phyloP scores from a whole-genome alignment of 2,797 vertebrate species.

The Crocidura indochinensis region DNA sequence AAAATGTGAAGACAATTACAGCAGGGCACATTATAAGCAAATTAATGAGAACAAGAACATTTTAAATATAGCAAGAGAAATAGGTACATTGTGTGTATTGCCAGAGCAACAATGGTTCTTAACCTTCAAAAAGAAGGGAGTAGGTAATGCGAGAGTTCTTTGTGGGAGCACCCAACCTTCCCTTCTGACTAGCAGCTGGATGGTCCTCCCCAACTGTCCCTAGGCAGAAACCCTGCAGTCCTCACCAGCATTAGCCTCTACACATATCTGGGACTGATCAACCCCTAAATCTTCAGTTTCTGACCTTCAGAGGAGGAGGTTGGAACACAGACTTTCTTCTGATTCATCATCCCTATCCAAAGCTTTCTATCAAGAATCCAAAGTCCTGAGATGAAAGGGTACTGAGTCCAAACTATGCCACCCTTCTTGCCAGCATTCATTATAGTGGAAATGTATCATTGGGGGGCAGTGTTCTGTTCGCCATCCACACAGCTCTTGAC shows the following conservation, averaged over 20 bases:
- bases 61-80: slow-evolving; percentile 44
- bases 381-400: background rate
- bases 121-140: background rate
- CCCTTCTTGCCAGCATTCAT: background rate
- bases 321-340: background rate
- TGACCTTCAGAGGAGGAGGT: background rate
- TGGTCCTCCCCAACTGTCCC: background rate
- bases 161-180: slow-evolving; percentile 31
- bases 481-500: no score
- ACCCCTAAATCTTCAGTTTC: background rate
- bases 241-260: background rate
- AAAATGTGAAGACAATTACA: slow-evolving; percentile 20
- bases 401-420: background rate
- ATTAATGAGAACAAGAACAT: background rate
- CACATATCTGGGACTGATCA: slow-evolving; percentile 7
- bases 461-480: no score
- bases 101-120: background rate
- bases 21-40: slow-evolving; percentile 1
- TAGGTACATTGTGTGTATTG: background rate
- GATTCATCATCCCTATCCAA: background rate
- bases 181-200: slow-evolving; percentile 9
- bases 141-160: background rate
- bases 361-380: background rate
- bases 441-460: background rate
- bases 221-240: background rate